These are phyloP conservation scores for Chelon auratus DNA, from an alignment of 2,797 vertebrate genomes.

Conservation along the genomic window DNA sequence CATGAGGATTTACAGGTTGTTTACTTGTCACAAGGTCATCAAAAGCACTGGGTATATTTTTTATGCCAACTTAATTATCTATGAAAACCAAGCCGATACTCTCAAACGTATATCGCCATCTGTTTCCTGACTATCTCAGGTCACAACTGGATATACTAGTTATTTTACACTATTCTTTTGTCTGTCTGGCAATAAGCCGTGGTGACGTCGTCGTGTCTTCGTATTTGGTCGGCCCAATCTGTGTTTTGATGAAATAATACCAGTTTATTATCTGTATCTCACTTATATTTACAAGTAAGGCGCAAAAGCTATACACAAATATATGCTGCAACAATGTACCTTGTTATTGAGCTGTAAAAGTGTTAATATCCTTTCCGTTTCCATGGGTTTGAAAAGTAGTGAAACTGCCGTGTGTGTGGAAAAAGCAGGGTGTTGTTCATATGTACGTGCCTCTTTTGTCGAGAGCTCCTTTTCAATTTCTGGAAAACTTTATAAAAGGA, in stretches of 20 bases:
- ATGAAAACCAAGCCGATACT: slow-evolving; percentile 42
- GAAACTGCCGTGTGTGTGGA: slow-evolving; percentile 72
- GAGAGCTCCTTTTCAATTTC: slow-evolving; percentile 65
- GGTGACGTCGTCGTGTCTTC: slow-evolving; percentile 60
- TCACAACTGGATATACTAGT: slow-evolving; percentile 54
- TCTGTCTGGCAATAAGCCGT: slow-evolving; percentile 51
- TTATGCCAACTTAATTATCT: slow-evolving; percentile 40
- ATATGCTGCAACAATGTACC: slow-evolving; percentile 73
- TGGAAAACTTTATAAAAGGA: slow-evolving; percentile 53
- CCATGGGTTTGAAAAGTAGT: slow-evolving; percentile 50
- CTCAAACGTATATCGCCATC: slow-evolving; percentile 47
- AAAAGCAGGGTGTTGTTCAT: slow-evolving; percentile 72
- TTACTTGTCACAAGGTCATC: slow-evolving; percentile 29
- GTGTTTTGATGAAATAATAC: slow-evolving; percentile 59
- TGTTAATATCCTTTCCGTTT: slow-evolving; percentile 49
- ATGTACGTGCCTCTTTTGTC: slow-evolving; percentile 73
- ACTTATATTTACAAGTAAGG: slow-evolving; percentile 52
- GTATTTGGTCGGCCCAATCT: slow-evolving; percentile 59
- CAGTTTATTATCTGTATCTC: slow-evolving; percentile 55
- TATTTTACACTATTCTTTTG: slow-evolving; percentile 35
- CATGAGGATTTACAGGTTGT: slow-evolving; percentile 31
- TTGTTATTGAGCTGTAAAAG: slow-evolving; percentile 49
- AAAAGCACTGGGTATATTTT: slow-evolving; percentile 45
- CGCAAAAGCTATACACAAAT: slow-evolving; percentile 50
- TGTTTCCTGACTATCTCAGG: slow-evolving; percentile 73